Evolutionary conservation across 2,888 invertebrate species (phyloP).

Genomic region (Acronicta psi): DNA sequence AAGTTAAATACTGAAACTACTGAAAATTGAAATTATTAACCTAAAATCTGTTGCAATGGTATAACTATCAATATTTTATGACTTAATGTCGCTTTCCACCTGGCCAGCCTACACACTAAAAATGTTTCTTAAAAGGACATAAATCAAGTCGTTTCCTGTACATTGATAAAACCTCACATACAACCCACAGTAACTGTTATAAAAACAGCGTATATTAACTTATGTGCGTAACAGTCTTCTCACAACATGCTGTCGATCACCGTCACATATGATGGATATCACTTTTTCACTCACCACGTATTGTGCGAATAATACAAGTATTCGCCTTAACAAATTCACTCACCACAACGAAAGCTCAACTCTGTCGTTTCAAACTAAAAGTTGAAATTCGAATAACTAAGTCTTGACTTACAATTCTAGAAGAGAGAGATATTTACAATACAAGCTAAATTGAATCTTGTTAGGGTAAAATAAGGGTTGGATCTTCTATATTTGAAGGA

Average conservation of each 20-base stretch:
- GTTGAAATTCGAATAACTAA: conserved; percentile 30
- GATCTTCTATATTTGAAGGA: conserved; percentile 63
- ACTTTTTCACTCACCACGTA: conserved; percentile 75
- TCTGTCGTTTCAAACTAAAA: background rate
- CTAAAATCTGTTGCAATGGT: background rate
- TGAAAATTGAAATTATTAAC: no score
- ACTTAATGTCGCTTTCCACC: background rate
- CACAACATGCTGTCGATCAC: conserved; percentile 74
- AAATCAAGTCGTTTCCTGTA: conserved; percentile 47
- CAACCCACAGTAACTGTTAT: conserved; percentile 44
- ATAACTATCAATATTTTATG: background rate
- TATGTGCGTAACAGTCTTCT: conserved; percentile 47
- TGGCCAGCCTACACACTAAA: conserved; percentile 2
- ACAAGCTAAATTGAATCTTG: conserved; percentile 18
- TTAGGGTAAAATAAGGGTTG: conserved; percentile 28
- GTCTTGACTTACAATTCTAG: conserved; percentile 4
- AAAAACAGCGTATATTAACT: conserved; percentile 50
- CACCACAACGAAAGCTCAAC: conserved; percentile 9
- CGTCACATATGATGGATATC: conserved; percentile 84
- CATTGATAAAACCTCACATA: conserved; percentile 35
- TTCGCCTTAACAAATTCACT: conserved; percentile 62
- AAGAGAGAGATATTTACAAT: no score
- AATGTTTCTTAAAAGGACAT: conserved; percentile 23
- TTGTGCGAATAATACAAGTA: conserved; percentile 67
- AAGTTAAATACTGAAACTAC: no score